Evolutionary conservation across 2,888 invertebrate genomes (phyloP).

Genomic region (Dexiosoma caninum): DNA sequence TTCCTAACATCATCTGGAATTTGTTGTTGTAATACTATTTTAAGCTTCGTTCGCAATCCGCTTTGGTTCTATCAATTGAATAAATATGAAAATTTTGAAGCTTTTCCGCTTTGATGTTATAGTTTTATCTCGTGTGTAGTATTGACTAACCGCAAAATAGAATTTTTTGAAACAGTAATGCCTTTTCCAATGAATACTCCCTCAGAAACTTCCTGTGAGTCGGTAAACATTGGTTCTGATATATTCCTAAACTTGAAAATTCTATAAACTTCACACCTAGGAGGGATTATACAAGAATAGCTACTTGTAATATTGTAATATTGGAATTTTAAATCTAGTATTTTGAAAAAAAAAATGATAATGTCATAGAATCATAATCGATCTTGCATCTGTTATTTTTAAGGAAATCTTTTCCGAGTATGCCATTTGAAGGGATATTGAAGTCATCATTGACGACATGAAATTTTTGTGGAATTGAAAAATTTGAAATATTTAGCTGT

Average conservation of each 20-base stretch:
- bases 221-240: constrained; percentile 1
- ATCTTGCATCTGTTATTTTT: neutral
- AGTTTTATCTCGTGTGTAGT: neutral
- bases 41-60: neutral
- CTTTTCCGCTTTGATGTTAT: neutral
- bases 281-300: constrained; percentile 7
- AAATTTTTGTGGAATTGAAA: neutral
- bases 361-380: neutral
- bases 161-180: neutral
- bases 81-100: neutral
- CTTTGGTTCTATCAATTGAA: neutral
- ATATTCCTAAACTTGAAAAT: neutral
- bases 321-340: neutral
- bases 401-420: neutral
- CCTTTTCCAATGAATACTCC: constrained; percentile 16
- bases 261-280: constrained; percentile 22
- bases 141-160: neutral
- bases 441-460: constrained; percentile 1
- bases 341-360: neutral
- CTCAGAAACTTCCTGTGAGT: constrained; percentile 5
- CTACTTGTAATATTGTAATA: neutral
- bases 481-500: neutral
- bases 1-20: neutral
- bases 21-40: neutral
- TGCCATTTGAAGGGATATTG: neutral